Percentiles rank a stretch among this genome's conserved stretches.
Evolutionary conservation across 2,113 vertebrate genomes (phyloP).

Genomic region (Catharus fuscescens): DNA sequence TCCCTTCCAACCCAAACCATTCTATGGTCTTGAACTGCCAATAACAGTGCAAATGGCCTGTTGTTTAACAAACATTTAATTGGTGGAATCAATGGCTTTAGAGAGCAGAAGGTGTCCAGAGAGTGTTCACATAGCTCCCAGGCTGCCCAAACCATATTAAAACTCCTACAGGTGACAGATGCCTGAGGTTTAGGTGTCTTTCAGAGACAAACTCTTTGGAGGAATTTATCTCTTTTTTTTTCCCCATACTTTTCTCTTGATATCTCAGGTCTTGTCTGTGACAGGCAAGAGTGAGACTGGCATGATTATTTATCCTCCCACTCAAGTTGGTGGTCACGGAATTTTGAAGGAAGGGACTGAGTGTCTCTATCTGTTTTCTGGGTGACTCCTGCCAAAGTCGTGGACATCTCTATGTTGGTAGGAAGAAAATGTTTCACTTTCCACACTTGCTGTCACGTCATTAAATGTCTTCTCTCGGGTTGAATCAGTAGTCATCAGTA

Average conservation of each 20-base stretch:
- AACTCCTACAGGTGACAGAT: not conserved
- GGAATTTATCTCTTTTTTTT: not conserved
- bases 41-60: accelerated
- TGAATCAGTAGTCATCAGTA: not conserved
- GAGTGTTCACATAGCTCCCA: not conserved
- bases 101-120: not conserved
- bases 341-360: not conserved
- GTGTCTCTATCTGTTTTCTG: not conserved
- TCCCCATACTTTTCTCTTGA: accelerated
- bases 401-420: not conserved
- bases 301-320: accelerated
- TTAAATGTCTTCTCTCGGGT: not conserved
- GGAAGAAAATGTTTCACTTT: not conserved
- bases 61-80: not conserved
- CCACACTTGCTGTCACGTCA: not conserved
- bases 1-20: not conserved
- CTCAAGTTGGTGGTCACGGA: not conserved
- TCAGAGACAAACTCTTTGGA: not conserved
- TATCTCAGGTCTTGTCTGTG: not conserved
- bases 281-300: not conserved
- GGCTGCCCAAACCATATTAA: not conserved
- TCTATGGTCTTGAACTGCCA: not conserved
- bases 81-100: not conserved
- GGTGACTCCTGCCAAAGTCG: not conserved
- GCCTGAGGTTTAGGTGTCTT: not conserved